phyloP scores from a whole-genome alignment of 2,113 vertebrate genomes.

The Corydoras sp. region DNA sequence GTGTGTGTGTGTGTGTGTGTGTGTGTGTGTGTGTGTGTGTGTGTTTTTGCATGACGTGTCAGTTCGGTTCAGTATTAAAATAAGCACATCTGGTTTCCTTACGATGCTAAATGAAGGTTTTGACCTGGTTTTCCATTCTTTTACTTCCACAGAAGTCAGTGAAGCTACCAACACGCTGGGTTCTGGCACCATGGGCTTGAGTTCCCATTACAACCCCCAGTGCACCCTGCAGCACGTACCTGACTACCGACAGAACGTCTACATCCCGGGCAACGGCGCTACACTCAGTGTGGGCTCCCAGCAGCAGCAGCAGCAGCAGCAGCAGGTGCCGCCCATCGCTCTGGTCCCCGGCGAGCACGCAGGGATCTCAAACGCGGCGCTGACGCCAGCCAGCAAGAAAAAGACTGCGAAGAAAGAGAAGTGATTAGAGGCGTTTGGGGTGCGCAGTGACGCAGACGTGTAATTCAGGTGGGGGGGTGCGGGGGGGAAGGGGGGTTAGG shows the following conservation, averaged over 20 bases:
- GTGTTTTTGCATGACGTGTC: too few relatives aligned
- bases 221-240: constrained; percentile 97
- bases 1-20: too few relatives aligned
- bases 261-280: constrained; percentile 93
- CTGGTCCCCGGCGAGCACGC: too few relatives aligned
- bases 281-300: constrained; percentile 80
- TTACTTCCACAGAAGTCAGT: constrained; percentile 72
- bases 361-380: constrained; percentile 35
- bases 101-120: neutral
- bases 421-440: too few relatives aligned
- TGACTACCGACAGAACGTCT: constrained; percentile 95
- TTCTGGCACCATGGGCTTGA: constrained; percentile 76
- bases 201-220: constrained; percentile 90
- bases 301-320: constrained; percentile 69
- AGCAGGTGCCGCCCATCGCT: constrained; percentile 59
- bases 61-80: neutral
- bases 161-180: constrained; percentile 83
- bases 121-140: neutral
- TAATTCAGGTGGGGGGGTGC: too few relatives aligned
- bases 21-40: too few relatives aligned
- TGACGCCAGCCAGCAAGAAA: too few relatives aligned
- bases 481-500: too few relatives aligned
- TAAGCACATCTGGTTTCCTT: neutral
- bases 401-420: too few relatives aligned
- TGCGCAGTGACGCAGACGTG: too few relatives aligned